Evolutionary conservation across 2,888 invertebrate species (phyloP), one percentile per base, ranked within the genome.

Genomic region (Cheiracanthium punctorium): DNA sequence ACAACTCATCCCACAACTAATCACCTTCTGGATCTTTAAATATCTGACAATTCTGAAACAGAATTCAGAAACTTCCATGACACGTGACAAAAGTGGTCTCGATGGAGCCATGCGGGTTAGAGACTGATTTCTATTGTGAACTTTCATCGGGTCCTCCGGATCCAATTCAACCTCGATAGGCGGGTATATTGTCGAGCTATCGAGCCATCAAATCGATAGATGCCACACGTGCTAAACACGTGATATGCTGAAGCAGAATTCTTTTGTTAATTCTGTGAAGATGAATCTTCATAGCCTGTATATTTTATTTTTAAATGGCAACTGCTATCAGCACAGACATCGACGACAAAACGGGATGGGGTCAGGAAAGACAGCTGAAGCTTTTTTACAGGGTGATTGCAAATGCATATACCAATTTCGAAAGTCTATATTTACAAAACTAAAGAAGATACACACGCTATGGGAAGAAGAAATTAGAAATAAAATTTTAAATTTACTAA

Each of bases 101-200:
- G 33, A 69, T n/a, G 12, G 24, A n/a, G 32, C 67, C 58, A 67
- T 64, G 80, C 24, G 74, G 30, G 41, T 58, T 72, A 72, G 73
- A 74, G 76, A 64, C 58, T 30, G 64, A 43, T 76, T 82, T 71
- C 71, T 14, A n/a, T 29, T 70, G 48, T 52, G 7, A 20, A 12
- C 48, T 41, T 72, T 80, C 65, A 65, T 80, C 58, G 30, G 29
- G 30, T 17, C 28, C 48, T 48, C 67, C 48, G 73, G 48, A 24
- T 67, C 80, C 20, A 32, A 76, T 65, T 30, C 58, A 69, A 7
- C 17, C 58, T 71, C n/a, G 7, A 29, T 12, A 82, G 37, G 82
- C 82, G 82, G 82, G 82, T 43, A 65, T 28, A 82, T 76, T 82
- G 82, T 82, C 52, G 5, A 24, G 29, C 30, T 33, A 81, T 52